Percentiles rank a stretch among this genome's conserved stretches.
phyloP scores from a whole-genome alignment of 2,797 vertebrate species.

The Capromys pilorides region DNA sequence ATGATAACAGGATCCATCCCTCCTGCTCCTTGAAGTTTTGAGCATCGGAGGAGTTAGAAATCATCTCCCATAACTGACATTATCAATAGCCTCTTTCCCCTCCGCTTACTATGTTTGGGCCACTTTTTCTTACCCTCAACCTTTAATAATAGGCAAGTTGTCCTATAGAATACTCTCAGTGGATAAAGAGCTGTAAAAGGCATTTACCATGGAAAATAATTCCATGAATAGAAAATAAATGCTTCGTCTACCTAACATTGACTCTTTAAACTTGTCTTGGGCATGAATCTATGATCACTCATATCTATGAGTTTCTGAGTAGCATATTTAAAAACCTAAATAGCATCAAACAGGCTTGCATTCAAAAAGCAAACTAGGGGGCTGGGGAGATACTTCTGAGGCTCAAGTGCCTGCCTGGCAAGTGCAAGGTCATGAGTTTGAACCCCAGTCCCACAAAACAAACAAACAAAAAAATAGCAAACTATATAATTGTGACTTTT shows the following conservation, averaged over 20 bases:
- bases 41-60: background rate
- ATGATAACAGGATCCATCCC: background rate
- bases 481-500: background rate
- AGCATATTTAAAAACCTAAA: background rate
- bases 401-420: no score
- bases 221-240: background rate
- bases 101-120: background rate
- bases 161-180: background rate
- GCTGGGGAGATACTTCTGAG: no score
- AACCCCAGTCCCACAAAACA: no score
- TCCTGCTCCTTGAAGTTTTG: background rate
- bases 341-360: background rate
- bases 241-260: background rate
- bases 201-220: background rate
- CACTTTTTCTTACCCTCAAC: background rate
- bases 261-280: background rate
- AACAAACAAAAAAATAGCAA: no score
- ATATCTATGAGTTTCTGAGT: background rate
- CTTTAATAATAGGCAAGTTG: background rate
- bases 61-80: background rate
- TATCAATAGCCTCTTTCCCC: background rate
- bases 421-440: no score
- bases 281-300: background rate
- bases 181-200: background rate
- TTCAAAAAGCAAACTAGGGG: background rate